A percentile compares a stretch with the other conserved stretches of the same genome.
phyloP scores from a whole-genome alignment of 2,797 vertebrate species.

The Hyperoplus immaculatus region DNA sequence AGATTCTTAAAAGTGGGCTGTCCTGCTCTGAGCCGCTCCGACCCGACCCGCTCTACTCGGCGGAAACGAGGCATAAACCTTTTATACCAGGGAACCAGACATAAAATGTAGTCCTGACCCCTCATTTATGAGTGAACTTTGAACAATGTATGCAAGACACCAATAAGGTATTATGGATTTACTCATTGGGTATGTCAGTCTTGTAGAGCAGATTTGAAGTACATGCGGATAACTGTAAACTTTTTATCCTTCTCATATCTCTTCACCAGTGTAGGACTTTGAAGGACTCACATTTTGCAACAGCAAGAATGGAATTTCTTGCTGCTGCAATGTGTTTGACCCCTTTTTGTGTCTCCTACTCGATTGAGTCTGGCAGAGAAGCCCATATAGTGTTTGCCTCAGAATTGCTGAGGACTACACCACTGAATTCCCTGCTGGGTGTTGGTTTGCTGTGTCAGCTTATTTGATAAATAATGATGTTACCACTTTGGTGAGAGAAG shows the following conservation, averaged over 20 bases:
- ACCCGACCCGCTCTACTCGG: too few relatives aligned
- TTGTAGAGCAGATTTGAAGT: neutral
- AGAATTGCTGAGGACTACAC: slow-evolving; percentile 8
- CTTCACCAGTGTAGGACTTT: fast-evolving
- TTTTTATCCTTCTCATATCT: neutral
- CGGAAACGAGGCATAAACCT: too few relatives aligned
- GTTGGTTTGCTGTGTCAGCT: slow-evolving; percentile 36
- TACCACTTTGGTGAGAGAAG: slow-evolving; percentile 8
- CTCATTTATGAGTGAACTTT: neutral
- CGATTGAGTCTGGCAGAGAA: slow-evolving; percentile 12
- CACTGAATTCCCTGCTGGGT: slow-evolving; percentile 5
- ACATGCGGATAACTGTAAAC: neutral
- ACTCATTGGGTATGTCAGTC: neutral
- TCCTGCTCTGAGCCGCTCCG: too few relatives aligned
- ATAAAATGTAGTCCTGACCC: neutral
- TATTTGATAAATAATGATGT: slow-evolving; percentile 30
- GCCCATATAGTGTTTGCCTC: neutral
- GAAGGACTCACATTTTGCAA: neutral
- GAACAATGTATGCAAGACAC: neutral
- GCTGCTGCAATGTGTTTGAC: neutral
- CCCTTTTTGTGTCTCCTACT: slow-evolving; percentile 15
- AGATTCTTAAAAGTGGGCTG: too few relatives aligned
- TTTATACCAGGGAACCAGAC: neutral
- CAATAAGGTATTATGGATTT: neutral
- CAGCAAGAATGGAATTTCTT: neutral